Percentiles rank a stretch among this genome's conserved stretches.
phyloP scores from a whole-genome alignment of 1,140 invertebrate species.

The Zaprionus inermis region DNA sequence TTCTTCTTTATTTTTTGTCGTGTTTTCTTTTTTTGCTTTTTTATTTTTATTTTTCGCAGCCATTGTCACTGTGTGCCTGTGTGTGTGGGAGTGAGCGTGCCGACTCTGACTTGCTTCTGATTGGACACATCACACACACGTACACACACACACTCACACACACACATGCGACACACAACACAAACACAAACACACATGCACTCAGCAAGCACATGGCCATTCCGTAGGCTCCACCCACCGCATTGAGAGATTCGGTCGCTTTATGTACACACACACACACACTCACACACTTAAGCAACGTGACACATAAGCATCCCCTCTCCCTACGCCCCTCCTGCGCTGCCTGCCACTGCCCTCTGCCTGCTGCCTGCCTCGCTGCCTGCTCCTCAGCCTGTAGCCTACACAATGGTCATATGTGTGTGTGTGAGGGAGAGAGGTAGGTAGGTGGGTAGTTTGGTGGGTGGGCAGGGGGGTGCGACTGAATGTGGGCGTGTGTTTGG shows the following conservation, averaged over 20 bases:
- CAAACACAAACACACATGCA: conserved; percentile 21
- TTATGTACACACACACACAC: conserved; percentile 30
- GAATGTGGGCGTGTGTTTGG: conserved; percentile 20
- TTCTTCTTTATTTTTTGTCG: conserved; percentile 19
- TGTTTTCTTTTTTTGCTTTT: conserved; percentile 9
- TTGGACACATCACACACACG: conserved; percentile 67
- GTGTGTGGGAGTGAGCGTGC: conserved; percentile 23
- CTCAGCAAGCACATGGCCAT: conserved; percentile 52
- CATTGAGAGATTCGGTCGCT: conserved; percentile 46
- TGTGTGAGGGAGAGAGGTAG: conserved; percentile 32
- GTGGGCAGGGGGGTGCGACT: not conserved
- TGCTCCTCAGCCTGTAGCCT: conserved; percentile 14
- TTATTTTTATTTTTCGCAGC: conserved; percentile 18
- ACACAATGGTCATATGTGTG: conserved; percentile 46
- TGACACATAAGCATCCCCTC: conserved; percentile 48
- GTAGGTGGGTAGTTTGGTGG: too few relatives aligned
- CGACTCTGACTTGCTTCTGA: conserved; percentile 63
- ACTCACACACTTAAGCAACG: not conserved
- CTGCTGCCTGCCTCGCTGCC: not conserved
- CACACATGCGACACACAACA: conserved; percentile 28
- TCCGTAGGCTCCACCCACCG: conserved; percentile 75
- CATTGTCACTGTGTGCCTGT: conserved; percentile 33
- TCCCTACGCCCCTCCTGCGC: not conserved
- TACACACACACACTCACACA: conserved; percentile 44
- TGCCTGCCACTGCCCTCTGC: not conserved